These are phyloP conservation scores for Nanorana parkeri DNA, from an alignment of 2,113 vertebrate genomes.

Conservation along the genomic window DNA sequence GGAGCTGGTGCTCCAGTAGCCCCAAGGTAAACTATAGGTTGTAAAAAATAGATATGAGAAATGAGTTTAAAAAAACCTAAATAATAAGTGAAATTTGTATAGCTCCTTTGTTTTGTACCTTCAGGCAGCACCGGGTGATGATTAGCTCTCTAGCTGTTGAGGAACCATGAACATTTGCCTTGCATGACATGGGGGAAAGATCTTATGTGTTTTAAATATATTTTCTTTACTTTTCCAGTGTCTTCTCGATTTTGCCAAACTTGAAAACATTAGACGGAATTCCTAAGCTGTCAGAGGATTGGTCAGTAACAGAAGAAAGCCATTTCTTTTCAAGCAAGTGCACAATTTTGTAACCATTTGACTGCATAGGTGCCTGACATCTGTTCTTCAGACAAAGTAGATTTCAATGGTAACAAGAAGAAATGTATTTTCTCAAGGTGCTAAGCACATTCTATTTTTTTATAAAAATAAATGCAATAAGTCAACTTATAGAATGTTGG, in stretches of 20 bases:
- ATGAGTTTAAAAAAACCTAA: too few relatives aligned
- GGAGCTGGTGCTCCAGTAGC: too few relatives aligned
- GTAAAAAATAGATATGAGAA: too few relatives aligned
- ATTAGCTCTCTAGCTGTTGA: too few relatives aligned
- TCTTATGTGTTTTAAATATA: background rate
- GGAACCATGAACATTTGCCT: too few relatives aligned
- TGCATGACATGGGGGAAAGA: too few relatives aligned
- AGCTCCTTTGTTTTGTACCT: too few relatives aligned
- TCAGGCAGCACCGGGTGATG: too few relatives aligned
- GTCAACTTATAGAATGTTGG: background rate
- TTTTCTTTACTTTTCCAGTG: slow-evolving; percentile 71
- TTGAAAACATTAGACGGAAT: slow-evolving; percentile 90
- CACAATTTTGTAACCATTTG: slow-evolving; percentile 76
- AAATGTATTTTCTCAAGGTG: slow-evolving; percentile 2
- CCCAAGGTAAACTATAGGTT: too few relatives aligned
- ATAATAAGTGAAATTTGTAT: too few relatives aligned
- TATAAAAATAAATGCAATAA: background rate
- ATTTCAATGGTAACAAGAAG: background rate
- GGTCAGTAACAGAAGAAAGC: slow-evolving; percentile 62
- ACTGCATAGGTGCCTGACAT: slow-evolving; percentile 14
- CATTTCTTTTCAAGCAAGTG: slow-evolving; percentile 78
- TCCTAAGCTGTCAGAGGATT: slow-evolving; percentile 87
- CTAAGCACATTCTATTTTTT: slow-evolving; percentile 29
- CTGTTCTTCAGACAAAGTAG: slow-evolving; percentile 1
- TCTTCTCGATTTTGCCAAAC: slow-evolving; percentile 94